A percentile compares a stretch with the other conserved stretches of the same genome.
Conservation (phyloP, 2,797 vertebrate genomes). For the Clarias pachynema region DNA sequence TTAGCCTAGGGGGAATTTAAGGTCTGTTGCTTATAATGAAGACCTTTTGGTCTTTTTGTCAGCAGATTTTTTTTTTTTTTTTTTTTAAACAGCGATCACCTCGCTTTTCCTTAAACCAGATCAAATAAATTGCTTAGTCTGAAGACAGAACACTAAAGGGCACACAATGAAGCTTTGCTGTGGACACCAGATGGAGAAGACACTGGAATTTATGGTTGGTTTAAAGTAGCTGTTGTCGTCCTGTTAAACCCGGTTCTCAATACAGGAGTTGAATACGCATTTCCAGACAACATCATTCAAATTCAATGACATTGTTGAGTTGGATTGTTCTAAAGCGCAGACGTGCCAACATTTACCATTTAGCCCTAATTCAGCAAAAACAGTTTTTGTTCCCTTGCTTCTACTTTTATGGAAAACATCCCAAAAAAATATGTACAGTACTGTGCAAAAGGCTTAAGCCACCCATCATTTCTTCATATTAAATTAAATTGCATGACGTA, state of each 20-base stretch:
- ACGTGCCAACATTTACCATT: neutral
- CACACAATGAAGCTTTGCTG: conserved; percentile 44
- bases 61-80: conserved; percentile 26
- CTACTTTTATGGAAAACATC: neutral
- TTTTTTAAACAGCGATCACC: conserved; percentile 27
- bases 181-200: conserved; percentile 48
- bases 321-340: neutral
- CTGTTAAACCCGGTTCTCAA: conserved; percentile 2
- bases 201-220: conserved; percentile 32
- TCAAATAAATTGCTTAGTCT: conserved; percentile 38
- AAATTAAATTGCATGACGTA: too few relatives aligned
- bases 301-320: neutral
- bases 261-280: neutral
- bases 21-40: conserved; percentile 45
- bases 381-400: neutral
- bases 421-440: neutral
- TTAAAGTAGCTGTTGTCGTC: conserved; percentile 2
- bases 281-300: neutral
- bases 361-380: neutral
- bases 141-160: conserved; percentile 27
- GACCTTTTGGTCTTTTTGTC: conserved; percentile 39
- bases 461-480: too few relatives aligned
- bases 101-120: conserved; percentile 26
- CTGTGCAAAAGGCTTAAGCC: too few relatives aligned
- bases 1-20: conserved; percentile 43